These are phyloP conservation scores for Dromiciops gliroides DNA, from an alignment of 2,113 vertebrate species.

Conservation along the genomic window DNA sequence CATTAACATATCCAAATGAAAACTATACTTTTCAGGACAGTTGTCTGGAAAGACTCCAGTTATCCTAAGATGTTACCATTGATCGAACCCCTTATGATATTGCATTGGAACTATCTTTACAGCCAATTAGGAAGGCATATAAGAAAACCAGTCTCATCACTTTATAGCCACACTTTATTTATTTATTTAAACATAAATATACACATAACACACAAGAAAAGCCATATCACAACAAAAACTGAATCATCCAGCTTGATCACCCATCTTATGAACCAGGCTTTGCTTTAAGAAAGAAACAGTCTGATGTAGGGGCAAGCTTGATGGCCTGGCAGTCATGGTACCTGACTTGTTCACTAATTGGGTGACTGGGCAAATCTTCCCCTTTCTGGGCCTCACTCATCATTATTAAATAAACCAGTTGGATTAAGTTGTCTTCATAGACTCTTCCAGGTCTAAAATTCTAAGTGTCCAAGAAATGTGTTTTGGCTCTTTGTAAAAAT, in stretches of 20 bases:
- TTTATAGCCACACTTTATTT: not conserved
- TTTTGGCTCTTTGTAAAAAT: not conserved
- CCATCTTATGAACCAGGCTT: not conserved
- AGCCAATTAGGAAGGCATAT: not conserved
- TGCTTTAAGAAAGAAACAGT: not conserved
- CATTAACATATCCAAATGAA: not conserved
- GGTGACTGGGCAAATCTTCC: not conserved
- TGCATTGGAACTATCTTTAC: not conserved
- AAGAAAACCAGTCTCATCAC: not conserved
- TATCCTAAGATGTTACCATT: not conserved
- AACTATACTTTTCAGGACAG: not conserved
- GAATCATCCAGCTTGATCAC: not conserved
- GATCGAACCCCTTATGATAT: not conserved
- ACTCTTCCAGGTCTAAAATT: not conserved
- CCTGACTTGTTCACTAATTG: not conserved
- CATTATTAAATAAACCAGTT: not conserved
- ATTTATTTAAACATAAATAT: not conserved
- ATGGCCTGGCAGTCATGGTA: not conserved
- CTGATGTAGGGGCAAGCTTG: not conserved
- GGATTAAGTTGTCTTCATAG: not conserved
- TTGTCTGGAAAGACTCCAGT: not conserved
- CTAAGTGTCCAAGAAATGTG: not conserved
- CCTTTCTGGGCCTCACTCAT: not conserved
- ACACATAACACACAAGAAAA: not conserved
- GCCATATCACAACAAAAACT: not conserved